A percentile compares a stretch with the other conserved stretches of the same genome.
Conservation (phyloP, 2,113 vertebrate genomes). For the Cyanocitta stelleri region DNA sequence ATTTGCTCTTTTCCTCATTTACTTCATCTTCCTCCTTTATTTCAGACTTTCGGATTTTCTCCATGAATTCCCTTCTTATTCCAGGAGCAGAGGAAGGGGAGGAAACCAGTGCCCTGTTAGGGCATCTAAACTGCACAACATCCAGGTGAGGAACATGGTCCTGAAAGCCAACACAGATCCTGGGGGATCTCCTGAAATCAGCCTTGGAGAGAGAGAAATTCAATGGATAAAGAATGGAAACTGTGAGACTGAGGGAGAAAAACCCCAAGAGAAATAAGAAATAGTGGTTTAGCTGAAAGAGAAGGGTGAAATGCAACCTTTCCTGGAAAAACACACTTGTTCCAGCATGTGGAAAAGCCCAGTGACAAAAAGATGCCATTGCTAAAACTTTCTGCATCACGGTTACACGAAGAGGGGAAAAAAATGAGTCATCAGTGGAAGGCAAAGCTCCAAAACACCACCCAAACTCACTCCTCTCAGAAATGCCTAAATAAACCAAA, state of each 20-base stretch:
- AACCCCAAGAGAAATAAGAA: not conserved
- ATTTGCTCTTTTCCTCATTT: not conserved
- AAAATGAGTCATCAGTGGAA: not conserved
- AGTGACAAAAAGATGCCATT: not conserved
- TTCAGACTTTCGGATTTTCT: not conserved
- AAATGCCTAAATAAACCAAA: not conserved
- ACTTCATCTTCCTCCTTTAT: not conserved
- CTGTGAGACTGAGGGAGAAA: not conserved
- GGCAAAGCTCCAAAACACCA: not conserved
- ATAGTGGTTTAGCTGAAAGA: not conserved
- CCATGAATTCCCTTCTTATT: not conserved
- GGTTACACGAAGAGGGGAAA: not conserved
- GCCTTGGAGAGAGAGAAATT: not conserved
- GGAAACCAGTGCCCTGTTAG: not conserved
- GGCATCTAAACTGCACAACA: not conserved
- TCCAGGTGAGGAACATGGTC: not conserved
- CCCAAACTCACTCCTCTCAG: not conserved
- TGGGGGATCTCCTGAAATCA: not conserved
- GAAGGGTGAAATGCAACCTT: not conserved
- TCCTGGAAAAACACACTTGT: not conserved
- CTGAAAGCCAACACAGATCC: not conserved
- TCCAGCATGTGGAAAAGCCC: not conserved
- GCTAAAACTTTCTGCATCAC: not conserved
- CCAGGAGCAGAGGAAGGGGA: not conserved
- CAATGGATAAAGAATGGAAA: not conserved